Evolutionary conservation across 2,113 vertebrate genomes (phyloP), one percentile per base, ranked within the genome.

Genomic region (Brienomyrus longianalis): DNA sequence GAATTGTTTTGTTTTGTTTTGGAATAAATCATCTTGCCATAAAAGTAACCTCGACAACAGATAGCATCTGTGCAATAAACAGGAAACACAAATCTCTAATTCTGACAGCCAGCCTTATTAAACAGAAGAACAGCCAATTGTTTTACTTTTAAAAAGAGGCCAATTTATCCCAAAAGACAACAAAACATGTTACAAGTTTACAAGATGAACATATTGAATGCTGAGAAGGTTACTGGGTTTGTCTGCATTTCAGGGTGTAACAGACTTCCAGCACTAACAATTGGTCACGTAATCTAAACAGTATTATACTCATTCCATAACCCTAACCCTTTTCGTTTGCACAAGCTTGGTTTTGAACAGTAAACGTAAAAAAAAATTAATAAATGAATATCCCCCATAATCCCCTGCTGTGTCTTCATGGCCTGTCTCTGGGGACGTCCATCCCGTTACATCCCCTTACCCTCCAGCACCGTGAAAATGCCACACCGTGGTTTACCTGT

Each of bases 161-260:
- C 85, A 19, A 35, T 86, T 86, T 54, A 66, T 51, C 51, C 27
- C 35, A 52, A 87, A 87, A 35, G 48, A 87, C 47, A 52, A 86
- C 48, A 27, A 87, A 52, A 56, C 50, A 87, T 87, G 45, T 50
- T 19, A 35, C 27, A 87, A 87, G 85, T 87, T 87, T 39, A 87
- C 50, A 39, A 35, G 51, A 87, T 13, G 31, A 27, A 8, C 85
- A 54, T 86, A 31, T n/a, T 31, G 48, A 35, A 87, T 19, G 85
- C 85, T 87, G 51, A 48, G n/a, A 86, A 6, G 85, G 85, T 39
- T 54, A 51, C 2, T 43, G 85, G 47, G 51, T 35, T 35, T 6
- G 27, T 39, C 3, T 15, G 23, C n/a, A 15, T 51, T 52, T 51
- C 47, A 86, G 17, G 35, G 50, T 13, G 31, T 84, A 48, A 84